Conservation (phyloP, 2,113 vertebrate genomes). For the Furnarius figulus region DNA sequence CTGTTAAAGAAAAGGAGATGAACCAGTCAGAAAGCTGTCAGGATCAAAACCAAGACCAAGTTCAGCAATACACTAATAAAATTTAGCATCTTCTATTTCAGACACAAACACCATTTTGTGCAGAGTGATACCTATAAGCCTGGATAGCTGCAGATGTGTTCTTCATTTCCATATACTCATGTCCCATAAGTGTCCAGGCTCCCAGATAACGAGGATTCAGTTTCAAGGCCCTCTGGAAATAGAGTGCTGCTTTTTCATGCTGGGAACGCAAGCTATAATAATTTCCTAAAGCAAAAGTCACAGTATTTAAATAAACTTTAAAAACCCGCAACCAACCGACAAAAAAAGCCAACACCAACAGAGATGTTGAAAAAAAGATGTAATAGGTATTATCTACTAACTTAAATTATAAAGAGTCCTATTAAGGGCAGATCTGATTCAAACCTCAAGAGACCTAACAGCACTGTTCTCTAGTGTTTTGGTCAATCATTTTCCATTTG, state of each 20-base stretch:
- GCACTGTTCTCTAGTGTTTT: not conserved
- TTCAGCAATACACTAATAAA: not conserved
- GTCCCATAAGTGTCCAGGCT: conserved; percentile 98
- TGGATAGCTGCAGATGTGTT: conserved; percentile 98
- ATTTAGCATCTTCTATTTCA: not conserved
- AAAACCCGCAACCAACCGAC: not conserved
- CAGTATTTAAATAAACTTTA: not conserved
- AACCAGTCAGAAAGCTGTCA: not conserved
- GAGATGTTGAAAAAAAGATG: not conserved
- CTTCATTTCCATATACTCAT: conserved; percentile 99
- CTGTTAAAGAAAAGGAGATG: conserved; percentile 69
- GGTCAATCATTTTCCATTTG: not conserved
- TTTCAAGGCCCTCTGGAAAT: conserved; percentile 97
- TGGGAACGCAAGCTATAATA: conserved; percentile 98
- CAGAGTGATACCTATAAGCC: conserved; percentile 83
- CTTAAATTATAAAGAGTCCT: not conserved
- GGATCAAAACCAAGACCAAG: not conserved
- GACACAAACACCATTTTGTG: not conserved
- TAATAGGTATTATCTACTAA: not conserved
- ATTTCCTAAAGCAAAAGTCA: conserved; percentile 80
- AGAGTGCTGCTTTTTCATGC: conserved; percentile 97
- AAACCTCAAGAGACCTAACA: not conserved
- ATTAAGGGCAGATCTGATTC: not conserved
- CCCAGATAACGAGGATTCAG: conserved; percentile 96
- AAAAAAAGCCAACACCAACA: not conserved